Evolutionary conservation across 1,140 invertebrate genomes (phyloP).

Genomic region (Galleria mellonella): DNA sequence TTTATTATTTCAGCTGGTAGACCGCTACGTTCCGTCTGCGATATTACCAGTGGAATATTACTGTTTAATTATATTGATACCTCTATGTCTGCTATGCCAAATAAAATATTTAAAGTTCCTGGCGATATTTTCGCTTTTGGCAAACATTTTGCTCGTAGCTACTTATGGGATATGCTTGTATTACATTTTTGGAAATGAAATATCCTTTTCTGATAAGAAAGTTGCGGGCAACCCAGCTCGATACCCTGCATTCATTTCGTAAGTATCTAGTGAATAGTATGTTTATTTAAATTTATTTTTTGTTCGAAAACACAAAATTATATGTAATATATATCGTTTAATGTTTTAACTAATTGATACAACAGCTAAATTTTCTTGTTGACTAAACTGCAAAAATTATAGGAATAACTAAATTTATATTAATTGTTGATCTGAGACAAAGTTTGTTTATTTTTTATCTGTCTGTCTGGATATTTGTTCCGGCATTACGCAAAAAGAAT

Average conservation of each 20-base stretch:
- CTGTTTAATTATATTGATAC: constrained; percentile 77
- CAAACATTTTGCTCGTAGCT: constrained; percentile 80
- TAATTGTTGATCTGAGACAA: no score
- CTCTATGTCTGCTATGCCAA: constrained; percentile 77
- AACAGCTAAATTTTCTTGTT: no score
- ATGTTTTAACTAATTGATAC: no score
- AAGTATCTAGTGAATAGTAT: no score
- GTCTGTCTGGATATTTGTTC: no score
- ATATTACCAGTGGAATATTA: constrained; percentile 70
- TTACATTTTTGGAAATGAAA: constrained; percentile 78
- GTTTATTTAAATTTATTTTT: no score
- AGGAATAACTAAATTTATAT: no score
- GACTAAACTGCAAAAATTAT: no score
- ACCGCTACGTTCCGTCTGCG: constrained; percentile 47
- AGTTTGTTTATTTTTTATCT: no score
- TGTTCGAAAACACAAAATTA: no score
- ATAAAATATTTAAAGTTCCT: constrained; percentile 83
- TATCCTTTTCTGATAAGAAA: constrained; percentile 67
- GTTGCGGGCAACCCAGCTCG: constrained; percentile 43
- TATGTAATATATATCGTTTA: no score
- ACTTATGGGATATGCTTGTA: constrained; percentile 83
- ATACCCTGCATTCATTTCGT: constrained; percentile 62
- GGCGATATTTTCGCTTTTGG: constrained; percentile 83
- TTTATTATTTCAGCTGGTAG: constrained; percentile 63
- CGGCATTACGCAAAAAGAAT: no score